Base-by-base conservation (phyloP, 2,888 invertebrate species). In the Glaucopsyche alexis region DNA sequence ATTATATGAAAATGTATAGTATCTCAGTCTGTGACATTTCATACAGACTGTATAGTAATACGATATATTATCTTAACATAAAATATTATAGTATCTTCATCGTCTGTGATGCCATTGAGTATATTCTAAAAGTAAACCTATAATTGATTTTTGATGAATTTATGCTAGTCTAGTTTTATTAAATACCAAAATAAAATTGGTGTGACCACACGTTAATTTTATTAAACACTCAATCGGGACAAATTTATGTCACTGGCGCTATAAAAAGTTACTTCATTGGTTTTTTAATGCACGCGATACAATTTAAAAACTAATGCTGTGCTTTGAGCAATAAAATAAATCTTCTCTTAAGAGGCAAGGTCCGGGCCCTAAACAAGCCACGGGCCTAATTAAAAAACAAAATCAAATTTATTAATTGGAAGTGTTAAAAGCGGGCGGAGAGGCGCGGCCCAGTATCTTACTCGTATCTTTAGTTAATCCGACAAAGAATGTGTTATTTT, bases 371-470 rank as follows among this genome's bases (percentile, higher is more conserved):
- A 86, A 89, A 90, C 90, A 88, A 87, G 88, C 87, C 85, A 76
- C 84, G 83, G 84, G 85, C 87, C 88, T 92, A 93, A 92, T 93
- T 92, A 93, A 92, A 93, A 93, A 93, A 91, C 91, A 89, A 93
- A 93, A 91, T 91, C 91, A 92, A 92, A 91, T 93, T 93, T 93
- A 92, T 93, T 93, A 93, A 93, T 93, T 93, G 93, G 90, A 89
- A 91, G 92, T 91, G 93, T 92, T 92, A 93, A 93, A 90, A 92
- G 90, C 88, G 91, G 91, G 87, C 91, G 91, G 90, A 90, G 90
- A 89, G 85, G 85, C 88, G 88, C 85, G 86, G 79, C 78, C 78
- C 81, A 86, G 85, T 91, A 92, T 91, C 91, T 91, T 79, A 87
- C 82, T 88, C 91, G 88, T 92, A 92, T 92, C 91, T 92, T 88